Conservation (phyloP, 2,113 vertebrate species). For the Antennarius striatus region DNA sequence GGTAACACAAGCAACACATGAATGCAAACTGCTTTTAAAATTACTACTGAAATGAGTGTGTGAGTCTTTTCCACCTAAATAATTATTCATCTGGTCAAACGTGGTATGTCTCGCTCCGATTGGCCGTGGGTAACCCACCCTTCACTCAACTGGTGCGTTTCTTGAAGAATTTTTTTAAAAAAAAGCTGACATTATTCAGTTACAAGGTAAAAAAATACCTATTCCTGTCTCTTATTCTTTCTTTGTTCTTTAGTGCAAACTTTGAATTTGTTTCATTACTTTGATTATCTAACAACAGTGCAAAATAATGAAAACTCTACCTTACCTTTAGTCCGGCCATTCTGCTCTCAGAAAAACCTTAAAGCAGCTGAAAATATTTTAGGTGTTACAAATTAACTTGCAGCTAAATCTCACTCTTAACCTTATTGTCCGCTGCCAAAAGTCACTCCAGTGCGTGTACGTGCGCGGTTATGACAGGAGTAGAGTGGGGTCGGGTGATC, state of each 20-base stretch:
- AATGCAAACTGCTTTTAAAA: not conserved
- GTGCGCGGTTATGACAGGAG: constrained; percentile 13
- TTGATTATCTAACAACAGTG: not conserved
- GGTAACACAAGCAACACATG: not conserved
- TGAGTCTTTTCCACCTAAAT: not conserved
- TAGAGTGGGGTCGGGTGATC: constrained; percentile 60
- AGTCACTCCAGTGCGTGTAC: constrained; percentile 22
- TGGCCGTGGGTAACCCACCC: constrained; percentile 75
- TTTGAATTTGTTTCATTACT: too few relatives aligned
- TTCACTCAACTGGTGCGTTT: constrained; percentile 18
- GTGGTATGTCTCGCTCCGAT: constrained; percentile 73
- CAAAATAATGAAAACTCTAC: not conserved
- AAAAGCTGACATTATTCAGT: too few relatives aligned
- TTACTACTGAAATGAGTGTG: not conserved
- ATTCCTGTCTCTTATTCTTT: not conserved
- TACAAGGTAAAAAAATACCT: not conserved
- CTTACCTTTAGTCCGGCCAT: constrained; percentile 90
- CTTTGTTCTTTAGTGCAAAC: too few relatives aligned
- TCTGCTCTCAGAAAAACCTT: constrained; percentile 31
- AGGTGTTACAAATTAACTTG: constrained; percentile 31
- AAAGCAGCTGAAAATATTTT: constrained; percentile 5
- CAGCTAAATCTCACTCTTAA: not conserved
- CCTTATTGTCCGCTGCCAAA: constrained; percentile 11
- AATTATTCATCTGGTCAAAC: constrained; percentile 76
- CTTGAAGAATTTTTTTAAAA: not conserved